phyloP scores from a whole-genome alignment of 2,888 invertebrate genomes.

The Pristionchus japonicus region DNA sequence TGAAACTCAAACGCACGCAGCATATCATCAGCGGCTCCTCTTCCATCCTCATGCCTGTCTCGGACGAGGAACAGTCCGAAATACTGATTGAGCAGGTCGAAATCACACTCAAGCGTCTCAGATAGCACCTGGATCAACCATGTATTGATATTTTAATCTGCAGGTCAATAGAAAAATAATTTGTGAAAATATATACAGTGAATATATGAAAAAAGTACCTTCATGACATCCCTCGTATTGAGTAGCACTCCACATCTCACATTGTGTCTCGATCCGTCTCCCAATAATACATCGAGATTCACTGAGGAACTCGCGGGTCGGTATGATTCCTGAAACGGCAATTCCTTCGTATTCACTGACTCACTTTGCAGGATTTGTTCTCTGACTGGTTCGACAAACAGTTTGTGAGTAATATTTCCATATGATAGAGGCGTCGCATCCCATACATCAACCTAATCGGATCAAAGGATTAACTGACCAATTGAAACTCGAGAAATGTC shows the following conservation, averaged over 20 bases:
- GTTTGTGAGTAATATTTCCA: not conserved
- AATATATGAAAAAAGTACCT: no score
- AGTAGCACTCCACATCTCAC: constrained; percentile 38
- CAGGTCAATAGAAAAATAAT: no score
- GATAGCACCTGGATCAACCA: constrained; percentile 53
- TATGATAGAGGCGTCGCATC: not conserved
- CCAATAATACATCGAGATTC: constrained; percentile 56
- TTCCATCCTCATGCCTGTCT: constrained; percentile 26
- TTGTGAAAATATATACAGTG: no score
- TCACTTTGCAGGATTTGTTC: not conserved
- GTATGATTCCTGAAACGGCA: constrained; percentile 61
- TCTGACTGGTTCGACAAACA: not conserved
- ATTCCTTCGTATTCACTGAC: not conserved
- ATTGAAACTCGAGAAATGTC: constrained; percentile 67
- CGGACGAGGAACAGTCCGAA: constrained; percentile 88
- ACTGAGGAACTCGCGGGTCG: constrained; percentile 60
- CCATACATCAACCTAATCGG: not conserved
- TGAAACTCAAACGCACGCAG: constrained; percentile 34
- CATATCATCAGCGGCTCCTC: constrained; percentile 32
- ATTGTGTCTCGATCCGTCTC: constrained; percentile 52
- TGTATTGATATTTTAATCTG: no score
- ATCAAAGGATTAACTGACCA: constrained; percentile 53
- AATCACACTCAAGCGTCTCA: constrained; percentile 53
- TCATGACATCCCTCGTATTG: constrained; percentile 46
- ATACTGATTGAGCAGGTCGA: constrained; percentile 78